These are phyloP conservation scores for Chitala chitala DNA, from an alignment of 2,113 vertebrate species.

Conservation along the genomic window DNA sequence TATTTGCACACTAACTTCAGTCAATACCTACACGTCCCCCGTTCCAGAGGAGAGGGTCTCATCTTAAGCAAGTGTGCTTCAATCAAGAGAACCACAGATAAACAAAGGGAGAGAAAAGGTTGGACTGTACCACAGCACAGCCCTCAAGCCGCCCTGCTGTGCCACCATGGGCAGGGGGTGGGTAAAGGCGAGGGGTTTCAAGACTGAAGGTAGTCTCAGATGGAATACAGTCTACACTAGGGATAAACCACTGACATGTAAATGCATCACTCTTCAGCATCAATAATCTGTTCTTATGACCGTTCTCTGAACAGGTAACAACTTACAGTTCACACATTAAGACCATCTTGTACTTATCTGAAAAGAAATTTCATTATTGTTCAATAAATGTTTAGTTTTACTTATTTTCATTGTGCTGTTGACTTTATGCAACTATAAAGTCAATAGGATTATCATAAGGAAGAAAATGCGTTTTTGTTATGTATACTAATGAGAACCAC, in stretches of 20 bases:
- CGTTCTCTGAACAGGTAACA: constrained; percentile 28
- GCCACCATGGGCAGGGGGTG: neutral
- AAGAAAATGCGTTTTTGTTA: too few species aligned
- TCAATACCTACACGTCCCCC: too few species aligned
- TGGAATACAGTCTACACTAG: constrained; percentile 23
- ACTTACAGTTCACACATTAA: neutral
- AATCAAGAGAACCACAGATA: too few species aligned
- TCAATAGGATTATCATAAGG: too few species aligned
- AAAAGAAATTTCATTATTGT: too few species aligned
- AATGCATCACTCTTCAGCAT: constrained; percentile 29
- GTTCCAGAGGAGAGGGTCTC: too few species aligned
- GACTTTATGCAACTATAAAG: too few species aligned
- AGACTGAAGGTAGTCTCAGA: neutral
- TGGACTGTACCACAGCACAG: too few species aligned
- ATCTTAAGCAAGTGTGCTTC: too few species aligned
- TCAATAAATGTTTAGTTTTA: too few species aligned
- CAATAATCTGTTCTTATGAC: constrained; percentile 2
- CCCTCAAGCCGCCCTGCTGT: neutral
- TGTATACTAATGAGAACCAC: too few species aligned
- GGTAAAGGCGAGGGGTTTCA: neutral
- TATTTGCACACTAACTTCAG: neutral
- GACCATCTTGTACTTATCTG: neutral
- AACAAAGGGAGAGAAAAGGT: neutral
- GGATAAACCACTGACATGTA: constrained; percentile 39
- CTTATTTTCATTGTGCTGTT: too few species aligned